Conservation (phyloP, 23 tunicate species). For the Phallusia fumigata region DNA sequence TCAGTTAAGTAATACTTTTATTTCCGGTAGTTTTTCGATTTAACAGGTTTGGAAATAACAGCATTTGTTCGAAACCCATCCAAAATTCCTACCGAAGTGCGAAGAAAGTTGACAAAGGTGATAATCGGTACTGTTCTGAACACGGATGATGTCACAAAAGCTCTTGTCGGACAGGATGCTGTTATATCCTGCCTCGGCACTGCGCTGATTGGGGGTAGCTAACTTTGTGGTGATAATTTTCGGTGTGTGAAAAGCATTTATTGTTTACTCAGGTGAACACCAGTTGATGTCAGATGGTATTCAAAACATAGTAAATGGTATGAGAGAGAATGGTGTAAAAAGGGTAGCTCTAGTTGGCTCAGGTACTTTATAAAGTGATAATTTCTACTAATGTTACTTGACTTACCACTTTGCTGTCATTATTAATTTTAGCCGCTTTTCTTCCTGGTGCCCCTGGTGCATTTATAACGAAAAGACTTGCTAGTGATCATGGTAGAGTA, state of each 20-base stretch:
- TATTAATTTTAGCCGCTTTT: background rate
- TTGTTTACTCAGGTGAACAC: background rate
- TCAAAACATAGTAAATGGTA: constrained; percentile 59
- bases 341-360: constrained; percentile 43
- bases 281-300: constrained; percentile 57
- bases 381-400: constrained; percentile 5
- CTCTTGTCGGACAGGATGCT: constrained; percentile 65
- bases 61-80: constrained; percentile 53
- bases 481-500: constrained; percentile 50
- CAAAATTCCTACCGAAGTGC: constrained; percentile 35
- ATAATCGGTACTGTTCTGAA: constrained; percentile 62
- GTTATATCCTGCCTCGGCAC: constrained; percentile 68
- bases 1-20: no score
- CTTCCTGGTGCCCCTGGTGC: background rate
- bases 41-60: constrained; percentile 40
- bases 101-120: constrained; percentile 15
- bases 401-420: no score
- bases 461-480: background rate
- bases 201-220: background rate
- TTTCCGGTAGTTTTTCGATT: background rate
- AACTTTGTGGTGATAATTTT: no score
- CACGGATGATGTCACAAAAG: constrained; percentile 45
- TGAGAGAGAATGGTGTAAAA: constrained; percentile 67
- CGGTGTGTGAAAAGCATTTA: no score
- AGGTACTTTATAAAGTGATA: background rate